Conservation (phyloP, 2,888 invertebrate species). For the Pristionchus entomophagus region DNA sequence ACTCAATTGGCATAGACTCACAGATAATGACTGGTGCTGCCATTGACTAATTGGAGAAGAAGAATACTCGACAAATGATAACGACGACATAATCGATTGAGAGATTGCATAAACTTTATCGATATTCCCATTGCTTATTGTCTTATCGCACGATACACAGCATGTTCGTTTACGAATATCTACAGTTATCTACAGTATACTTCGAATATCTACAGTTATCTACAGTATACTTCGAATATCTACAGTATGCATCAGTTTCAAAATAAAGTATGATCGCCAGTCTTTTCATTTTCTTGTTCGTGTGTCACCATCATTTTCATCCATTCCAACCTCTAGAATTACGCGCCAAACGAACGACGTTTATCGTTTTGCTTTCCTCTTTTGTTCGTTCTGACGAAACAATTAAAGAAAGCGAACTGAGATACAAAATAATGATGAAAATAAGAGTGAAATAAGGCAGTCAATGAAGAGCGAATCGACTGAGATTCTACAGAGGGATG, state of each 20-base stretch:
- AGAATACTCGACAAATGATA: background rate
- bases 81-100: conserved; percentile 27
- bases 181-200: too few relatives aligned
- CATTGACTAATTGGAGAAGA: background rate
- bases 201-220: too few relatives aligned
- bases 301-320: background rate
- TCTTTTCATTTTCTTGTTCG: too few relatives aligned
- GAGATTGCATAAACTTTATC: conserved; percentile 26
- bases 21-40: conserved; percentile 1
- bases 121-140: background rate
- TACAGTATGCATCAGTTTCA: too few relatives aligned
- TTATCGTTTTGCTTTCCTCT: conserved; percentile 1
- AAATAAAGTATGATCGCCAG: too few relatives aligned
- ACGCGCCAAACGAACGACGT: conserved; percentile 31
- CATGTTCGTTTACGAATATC: too few relatives aligned
- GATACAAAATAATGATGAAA: background rate
- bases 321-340: too few relatives aligned
- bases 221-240: too few relatives aligned
- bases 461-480: background rate
- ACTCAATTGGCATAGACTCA: background rate
- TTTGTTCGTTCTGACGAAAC: background rate
- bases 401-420: background rate
- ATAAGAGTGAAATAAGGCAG: conserved; percentile 18
- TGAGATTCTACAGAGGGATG: conserved; percentile 13
- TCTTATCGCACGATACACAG: too few relatives aligned